Evolutionary conservation across 2,797 vertebrate species (phyloP).

Genomic region (Phataginus tricuspis): DNA sequence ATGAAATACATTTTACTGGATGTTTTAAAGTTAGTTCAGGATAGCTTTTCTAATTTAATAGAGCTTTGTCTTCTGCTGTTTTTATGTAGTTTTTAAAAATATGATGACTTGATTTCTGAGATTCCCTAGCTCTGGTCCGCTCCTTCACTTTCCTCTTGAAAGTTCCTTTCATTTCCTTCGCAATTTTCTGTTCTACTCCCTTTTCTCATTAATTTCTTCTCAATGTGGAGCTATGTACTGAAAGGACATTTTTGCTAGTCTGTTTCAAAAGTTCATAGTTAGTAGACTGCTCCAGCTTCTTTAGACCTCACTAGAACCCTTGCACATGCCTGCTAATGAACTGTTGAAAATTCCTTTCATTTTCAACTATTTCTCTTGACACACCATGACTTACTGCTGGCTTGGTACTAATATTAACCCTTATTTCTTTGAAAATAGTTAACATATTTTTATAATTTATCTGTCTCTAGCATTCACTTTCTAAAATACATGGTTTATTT

Average conservation of each 20-base stretch:
- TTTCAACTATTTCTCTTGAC: background rate
- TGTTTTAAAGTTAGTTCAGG: background rate
- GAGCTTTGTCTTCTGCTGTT: background rate
- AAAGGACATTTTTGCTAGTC: background rate
- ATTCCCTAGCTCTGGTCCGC: background rate
- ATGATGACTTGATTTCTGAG: background rate
- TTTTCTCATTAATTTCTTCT: background rate
- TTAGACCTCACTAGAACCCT: background rate
- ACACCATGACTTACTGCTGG: background rate
- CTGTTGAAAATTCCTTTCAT: background rate
- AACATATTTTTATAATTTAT: background rate
- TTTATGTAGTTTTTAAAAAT: background rate
- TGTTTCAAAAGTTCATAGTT: background rate
- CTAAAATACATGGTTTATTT: background rate
- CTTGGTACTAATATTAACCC: background rate
- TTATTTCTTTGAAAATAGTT: background rate
- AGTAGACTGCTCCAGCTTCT: background rate
- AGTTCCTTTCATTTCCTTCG: background rate
- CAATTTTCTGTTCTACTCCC: background rate
- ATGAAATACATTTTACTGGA: background rate
- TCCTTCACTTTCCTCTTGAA: background rate
- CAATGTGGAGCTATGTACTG: background rate
- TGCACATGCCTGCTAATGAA: background rate
- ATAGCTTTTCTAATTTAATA: background rate
- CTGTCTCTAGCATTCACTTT: background rate